Base-by-base conservation (phyloP, 35 echinoderm and acorn worm genomes). In the Apostichopus californicus region DNA sequence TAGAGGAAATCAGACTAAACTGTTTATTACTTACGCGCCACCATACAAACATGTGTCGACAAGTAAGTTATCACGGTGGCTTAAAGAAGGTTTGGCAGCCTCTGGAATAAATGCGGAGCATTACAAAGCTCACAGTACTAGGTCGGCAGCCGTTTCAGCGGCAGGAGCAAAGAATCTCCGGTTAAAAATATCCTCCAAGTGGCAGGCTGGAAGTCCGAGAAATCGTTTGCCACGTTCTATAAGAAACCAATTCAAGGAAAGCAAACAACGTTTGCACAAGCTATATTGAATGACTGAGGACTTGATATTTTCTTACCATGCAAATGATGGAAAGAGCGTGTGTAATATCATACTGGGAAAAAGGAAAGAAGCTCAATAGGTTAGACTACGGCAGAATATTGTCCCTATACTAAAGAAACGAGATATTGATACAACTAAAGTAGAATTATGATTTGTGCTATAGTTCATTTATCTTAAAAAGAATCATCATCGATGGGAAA, bases 111-210 rank as follows among this genome's bases (percentile, higher is more conserved):
- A 92, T 66, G 23, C 58, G 4, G 77, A 58, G 28, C 77, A 25
- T 9, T 64, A 25, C 68, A 92, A 66, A 58, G 90, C 90, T 15
- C 78, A 92, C 63, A 59, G 11, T 56, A 87, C 56, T 17, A 9
- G 83, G 56, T 61, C 83, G 60, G 83, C 83, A 87, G 83, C 83
- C 23, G 56, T 87, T 13, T 87, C 83, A 87, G 83, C 83, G 9
- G 83, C 56, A 59, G 60, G 83, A 58, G 12, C 83, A 87, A 87
- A 65, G 8, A 87, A 18, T 57, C 54, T 87, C 6, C 83, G 12
- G 20, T 87, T 5, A 20, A 91, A 52, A 77, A 75, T 5, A 90
- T 73, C 23, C 23, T 90, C 10, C 65, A 77, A 75, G 52, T 73
- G n/a, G 87, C 87, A 2, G 87, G 65, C 10, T 90, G 87, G 87